Evolutionary conservation across 2,888 invertebrate genomes (phyloP), one percentile per base, ranked within the genome.

Genomic region (Steinernema carpocapsae): DNA sequence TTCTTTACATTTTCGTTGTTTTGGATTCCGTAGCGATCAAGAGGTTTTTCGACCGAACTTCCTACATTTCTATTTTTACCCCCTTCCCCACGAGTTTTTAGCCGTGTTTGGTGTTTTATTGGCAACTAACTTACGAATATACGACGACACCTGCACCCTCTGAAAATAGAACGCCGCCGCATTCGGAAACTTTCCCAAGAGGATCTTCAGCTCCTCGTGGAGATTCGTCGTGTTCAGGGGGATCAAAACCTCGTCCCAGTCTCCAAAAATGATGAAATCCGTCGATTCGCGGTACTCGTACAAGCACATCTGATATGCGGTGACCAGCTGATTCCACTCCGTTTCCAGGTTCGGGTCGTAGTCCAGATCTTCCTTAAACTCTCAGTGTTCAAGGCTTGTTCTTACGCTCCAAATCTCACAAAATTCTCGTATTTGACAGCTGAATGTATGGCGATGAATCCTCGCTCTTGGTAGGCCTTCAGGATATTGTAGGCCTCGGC

Each of bases 211-310:
- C n/a, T 43, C 73, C 2, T 59, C 37, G 26, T 37, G 48, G 3
- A 74, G 37, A 24, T 43, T 48, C 1, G 43, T 6, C n/a, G 64
- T 48, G 29, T 72, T 74, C 1, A 43, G 52, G 0, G 74, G 74
- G 19, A 74, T 46, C 12, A 74, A 37, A 14, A 72, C 26, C 17
- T 74, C 74, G 51, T 74, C 74, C 26, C 74, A 72, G 45, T 74
- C 74, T 6, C 56, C 71, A 26, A 74, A 74, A 26, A 72, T 51
- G 56, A 74, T 48, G 59, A 74, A 74, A 45, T 74, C 74, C 17
- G 74, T 52, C 24, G 72, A 24, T 37, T 74, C 72, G 17, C 74
- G 48, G 59, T 74, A 56, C 22, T 74, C 74, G 26, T 74, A 52
- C 1, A 74, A 51, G 43, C 74, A 74, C 17, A 51, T 32, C 0